Evolutionary conservation across 2,888 invertebrate species (phyloP).

Genomic region (Tethea ocularis): DNA sequence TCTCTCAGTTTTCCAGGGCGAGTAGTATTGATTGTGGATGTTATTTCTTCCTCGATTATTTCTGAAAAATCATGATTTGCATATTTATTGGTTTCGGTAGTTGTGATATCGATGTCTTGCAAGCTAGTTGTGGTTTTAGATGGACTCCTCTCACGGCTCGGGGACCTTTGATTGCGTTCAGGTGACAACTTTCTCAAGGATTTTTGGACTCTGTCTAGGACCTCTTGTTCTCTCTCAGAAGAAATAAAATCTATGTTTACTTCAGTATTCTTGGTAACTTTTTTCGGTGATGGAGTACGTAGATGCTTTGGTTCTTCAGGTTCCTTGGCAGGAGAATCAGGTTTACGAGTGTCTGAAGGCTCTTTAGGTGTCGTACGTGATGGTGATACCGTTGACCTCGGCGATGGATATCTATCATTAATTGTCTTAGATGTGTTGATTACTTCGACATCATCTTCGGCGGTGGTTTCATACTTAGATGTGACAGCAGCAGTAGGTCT

Average conservation of each 20-base stretch:
- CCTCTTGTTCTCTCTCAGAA: slow-evolving; percentile 69
- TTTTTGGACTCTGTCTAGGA: slow-evolving; percentile 67
- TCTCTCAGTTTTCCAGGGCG: slow-evolving; percentile 31
- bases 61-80: slow-evolving; percentile 28
- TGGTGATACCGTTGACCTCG: slow-evolving; percentile 27
- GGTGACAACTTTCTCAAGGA: slow-evolving; percentile 72
- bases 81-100: slow-evolving; percentile 25
- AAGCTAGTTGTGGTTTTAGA: slow-evolving; percentile 56
- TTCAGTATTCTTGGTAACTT: slow-evolving; percentile 37
- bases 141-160: slow-evolving; percentile 57
- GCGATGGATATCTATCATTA: slow-evolving; percentile 17
- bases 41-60: slow-evolving; percentile 29
- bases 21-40: slow-evolving; percentile 26
- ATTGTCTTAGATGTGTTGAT: slow-evolving; percentile 15
- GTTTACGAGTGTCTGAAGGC: slow-evolving; percentile 11
- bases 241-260: slow-evolving; percentile 51
- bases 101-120: slow-evolving; percentile 51
- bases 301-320: slow-evolving; percentile 37
- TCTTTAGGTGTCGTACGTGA: slow-evolving; percentile 20
- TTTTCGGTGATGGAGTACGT: slow-evolving; percentile 51
- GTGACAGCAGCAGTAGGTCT: slow-evolving; percentile 28
- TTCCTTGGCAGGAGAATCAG: slow-evolving; percentile 17
- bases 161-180: slow-evolving; percentile 57
- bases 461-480: slow-evolving; percentile 30
- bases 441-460: slow-evolving; percentile 29